These are phyloP conservation scores for Listronotus oregonensis DNA, from an alignment of 1,140 invertebrate genomes.

Conservation along the genomic window DNA sequence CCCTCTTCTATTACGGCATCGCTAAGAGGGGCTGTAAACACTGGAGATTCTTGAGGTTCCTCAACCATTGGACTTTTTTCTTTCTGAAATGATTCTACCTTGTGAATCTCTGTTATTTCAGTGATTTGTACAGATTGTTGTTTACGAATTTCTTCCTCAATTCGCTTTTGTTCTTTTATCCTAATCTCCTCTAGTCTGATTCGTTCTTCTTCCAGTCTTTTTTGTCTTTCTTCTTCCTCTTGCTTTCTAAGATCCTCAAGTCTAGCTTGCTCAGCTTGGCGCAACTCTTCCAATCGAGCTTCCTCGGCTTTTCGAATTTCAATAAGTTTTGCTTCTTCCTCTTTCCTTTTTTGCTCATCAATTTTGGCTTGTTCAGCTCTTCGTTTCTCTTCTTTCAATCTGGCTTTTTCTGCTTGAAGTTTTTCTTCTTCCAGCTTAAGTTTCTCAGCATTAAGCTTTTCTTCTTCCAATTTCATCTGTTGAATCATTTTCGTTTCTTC, in stretches of 20 bases:
- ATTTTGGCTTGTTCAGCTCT: constrained; percentile 28
- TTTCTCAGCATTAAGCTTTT: constrained; percentile 48
- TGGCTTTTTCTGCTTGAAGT: constrained; percentile 37
- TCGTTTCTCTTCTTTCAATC: constrained; percentile 52
- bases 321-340: constrained; percentile 41
- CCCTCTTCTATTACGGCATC: constrained; percentile 76
- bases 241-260: constrained; percentile 50
- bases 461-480: constrained; percentile 57
- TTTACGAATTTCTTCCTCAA: constrained; percentile 33
- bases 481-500: constrained; percentile 43
- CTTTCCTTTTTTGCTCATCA: constrained; percentile 34
- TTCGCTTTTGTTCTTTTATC: constrained; percentile 28
- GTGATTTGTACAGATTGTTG: constrained; percentile 41
- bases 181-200: constrained; percentile 31
- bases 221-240: constrained; percentile 29
- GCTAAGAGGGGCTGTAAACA: constrained; percentile 67
- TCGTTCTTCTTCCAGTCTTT: constrained; percentile 35
- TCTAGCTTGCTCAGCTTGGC: constrained; percentile 40
- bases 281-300: constrained; percentile 15
- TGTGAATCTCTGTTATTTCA: constrained; percentile 41
- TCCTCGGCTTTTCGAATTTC: constrained; percentile 39
- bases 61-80: constrained; percentile 37
- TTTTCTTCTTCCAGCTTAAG: constrained; percentile 29
- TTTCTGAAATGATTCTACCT: constrained; percentile 34
- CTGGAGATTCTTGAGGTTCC: constrained; percentile 57